These are phyloP conservation scores for Stomorhina lunata DNA, from an alignment of 2,888 invertebrate genomes.

Conservation along the genomic window DNA sequence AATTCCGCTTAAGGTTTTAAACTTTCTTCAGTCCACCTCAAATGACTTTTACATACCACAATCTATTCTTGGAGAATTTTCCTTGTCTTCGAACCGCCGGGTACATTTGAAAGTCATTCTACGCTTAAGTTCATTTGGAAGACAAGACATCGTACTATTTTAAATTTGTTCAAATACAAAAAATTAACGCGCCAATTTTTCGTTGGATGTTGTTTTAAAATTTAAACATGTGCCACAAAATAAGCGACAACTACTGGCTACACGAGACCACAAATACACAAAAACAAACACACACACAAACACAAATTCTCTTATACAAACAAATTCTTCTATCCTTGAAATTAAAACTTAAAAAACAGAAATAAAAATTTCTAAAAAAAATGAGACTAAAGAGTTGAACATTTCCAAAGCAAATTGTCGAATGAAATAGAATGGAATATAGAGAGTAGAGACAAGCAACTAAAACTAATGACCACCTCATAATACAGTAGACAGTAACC, in stretches of 20 bases:
- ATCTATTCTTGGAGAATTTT: no score
- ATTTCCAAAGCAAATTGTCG: slow-evolving; percentile 18
- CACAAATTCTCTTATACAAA: background rate
- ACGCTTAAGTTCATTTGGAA: slow-evolving; percentile 16
- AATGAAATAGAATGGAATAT: background rate
- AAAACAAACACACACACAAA: background rate
- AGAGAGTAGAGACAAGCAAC: slow-evolving; percentile 67
- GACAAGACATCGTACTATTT: slow-evolving; percentile 18
- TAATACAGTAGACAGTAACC: slow-evolving; percentile 76
- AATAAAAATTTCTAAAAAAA: background rate
- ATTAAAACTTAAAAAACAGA: slow-evolving; percentile 12
- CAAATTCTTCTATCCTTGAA: slow-evolving; percentile 42
- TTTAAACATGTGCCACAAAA: slow-evolving; percentile 25
- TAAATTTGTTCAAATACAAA: background rate
- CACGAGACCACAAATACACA: background rate
- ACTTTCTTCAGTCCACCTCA: no score
- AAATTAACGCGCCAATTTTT: slow-evolving; percentile 55
- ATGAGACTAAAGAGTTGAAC: slow-evolving; percentile 22
- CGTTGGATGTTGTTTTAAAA: slow-evolving; percentile 13
- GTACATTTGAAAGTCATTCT: background rate
- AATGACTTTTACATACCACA: no score
- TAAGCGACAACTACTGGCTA: slow-evolving; percentile 33
- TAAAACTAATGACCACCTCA: slow-evolving; percentile 77
- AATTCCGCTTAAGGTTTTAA: no score
- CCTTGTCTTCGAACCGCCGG: no score